Evolutionary conservation across 2,113 vertebrate genomes (phyloP), one percentile per base, ranked within the genome.

Genomic region (Archocentrus centrarchus): DNA sequence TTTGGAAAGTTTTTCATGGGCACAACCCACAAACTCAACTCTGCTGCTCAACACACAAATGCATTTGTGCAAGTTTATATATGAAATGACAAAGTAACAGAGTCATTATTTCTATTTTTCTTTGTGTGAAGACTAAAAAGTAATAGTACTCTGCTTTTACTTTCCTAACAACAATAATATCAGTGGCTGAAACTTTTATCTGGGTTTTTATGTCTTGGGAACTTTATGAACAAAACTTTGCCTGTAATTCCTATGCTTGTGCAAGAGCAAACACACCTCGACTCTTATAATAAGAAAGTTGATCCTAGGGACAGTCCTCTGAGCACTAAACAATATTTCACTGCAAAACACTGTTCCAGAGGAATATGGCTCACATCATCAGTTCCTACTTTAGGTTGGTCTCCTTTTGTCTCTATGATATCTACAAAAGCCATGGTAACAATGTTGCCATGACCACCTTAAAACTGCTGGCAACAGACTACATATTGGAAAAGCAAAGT

Each of bases 371-470:
- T 50, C 15, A 68, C 76, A 60, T 68, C 63, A 75, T 70, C 73
- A 50, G 30, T 58, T 81, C 62, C 35, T 77, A 75, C 61, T 89
- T 88, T 24, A 80, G 80, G 47, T 90, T 63, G 61, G 22, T 87
- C 60, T 88, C 79, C 47, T 39, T 70, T 68, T 15, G 57, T 86
- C 59, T 81, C 77, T 50, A 17, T 59, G 47, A 79, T 85, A 85
- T 82, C 80, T 79, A 84, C 79, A 81, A 91, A 92, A 91, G 79
- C 90, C 93, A 92, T 91, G 84, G 92, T 88, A 89, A 93, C 92
- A 89, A 90, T 18, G 92, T 93, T 93, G 88, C 90, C 92, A 93
- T 93, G 91, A 87, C 91, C 92, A 94, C 93, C 62, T 86, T 77
- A 66, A 87, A 91, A 88, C 78, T 37, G 11, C 80, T 90, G 86